Conservation (phyloP, 1,140 invertebrate species). For the Bombus pascuorum region DNA sequence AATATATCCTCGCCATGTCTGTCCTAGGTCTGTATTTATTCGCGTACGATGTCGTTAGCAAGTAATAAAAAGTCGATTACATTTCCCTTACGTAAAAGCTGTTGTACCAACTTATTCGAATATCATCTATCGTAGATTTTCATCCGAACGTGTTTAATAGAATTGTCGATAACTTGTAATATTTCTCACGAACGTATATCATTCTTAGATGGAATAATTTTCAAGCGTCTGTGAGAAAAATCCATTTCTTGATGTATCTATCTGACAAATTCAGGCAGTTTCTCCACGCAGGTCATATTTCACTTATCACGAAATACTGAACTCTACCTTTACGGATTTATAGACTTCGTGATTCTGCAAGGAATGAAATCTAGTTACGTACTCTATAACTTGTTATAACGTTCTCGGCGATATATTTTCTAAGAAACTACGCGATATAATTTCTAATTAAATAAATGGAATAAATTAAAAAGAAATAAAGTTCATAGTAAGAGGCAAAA, state of each 20-base stretch:
- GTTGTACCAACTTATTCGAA: neutral
- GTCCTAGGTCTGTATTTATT: too few species aligned
- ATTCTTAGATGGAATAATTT: constrained; percentile 3
- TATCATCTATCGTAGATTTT: neutral
- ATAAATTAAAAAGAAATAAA: neutral
- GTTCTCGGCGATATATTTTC: neutral
- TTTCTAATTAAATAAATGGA: neutral
- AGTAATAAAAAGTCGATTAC: neutral
- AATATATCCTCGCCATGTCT: too few species aligned
- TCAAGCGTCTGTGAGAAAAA: neutral
- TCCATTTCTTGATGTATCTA: neutral
- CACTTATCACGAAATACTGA: constrained; percentile 11
- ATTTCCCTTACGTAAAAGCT: neutral
- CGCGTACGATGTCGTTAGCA: too few species aligned
- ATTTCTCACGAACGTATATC: neutral
- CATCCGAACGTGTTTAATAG: neutral
- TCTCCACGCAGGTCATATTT: constrained; percentile 5
- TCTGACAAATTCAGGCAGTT: constrained; percentile 11
- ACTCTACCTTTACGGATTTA: constrained; percentile 7
- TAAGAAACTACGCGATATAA: neutral
- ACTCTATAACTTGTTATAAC: neutral
- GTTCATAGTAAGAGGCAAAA: neutral
- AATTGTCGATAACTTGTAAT: neutral
- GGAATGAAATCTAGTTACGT: neutral
- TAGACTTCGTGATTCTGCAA: neutral